Conservation (phyloP, 2,888 invertebrate species). For the Thalpophila matura region DNA sequence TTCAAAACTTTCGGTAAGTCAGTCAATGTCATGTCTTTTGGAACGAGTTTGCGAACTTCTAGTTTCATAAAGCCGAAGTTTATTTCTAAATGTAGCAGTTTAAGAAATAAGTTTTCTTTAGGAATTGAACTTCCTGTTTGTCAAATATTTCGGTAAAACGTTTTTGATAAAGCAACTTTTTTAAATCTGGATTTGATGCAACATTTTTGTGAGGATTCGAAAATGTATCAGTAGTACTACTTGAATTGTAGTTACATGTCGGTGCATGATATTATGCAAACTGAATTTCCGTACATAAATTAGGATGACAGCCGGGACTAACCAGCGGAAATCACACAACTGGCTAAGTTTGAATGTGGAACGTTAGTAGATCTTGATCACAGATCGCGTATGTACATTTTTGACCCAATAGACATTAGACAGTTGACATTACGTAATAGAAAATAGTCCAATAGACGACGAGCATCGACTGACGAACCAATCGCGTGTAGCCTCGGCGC, state of each 20-base stretch:
- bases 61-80: constrained; percentile 37
- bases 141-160: constrained; percentile 3
- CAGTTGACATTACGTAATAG: too few relatives aligned
- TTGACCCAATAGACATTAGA: too few relatives aligned
- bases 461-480: too few relatives aligned
- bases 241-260: not conserved
- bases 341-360: constrained; percentile 3
- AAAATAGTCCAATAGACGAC: too few relatives aligned
- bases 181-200: not conserved
- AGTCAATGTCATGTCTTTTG: constrained; percentile 53
- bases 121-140: constrained; percentile 46
- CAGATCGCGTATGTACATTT: too few relatives aligned
- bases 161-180: not conserved
- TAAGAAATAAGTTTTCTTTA: constrained; percentile 25
- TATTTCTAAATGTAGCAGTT: constrained; percentile 43
- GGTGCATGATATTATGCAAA: not conserved
- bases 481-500: too few relatives aligned
- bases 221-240: too few relatives aligned
- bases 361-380: not conserved
- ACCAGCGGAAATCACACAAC: constrained; percentile 27
- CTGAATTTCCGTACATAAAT: constrained; percentile 35
- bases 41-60: constrained; percentile 30
- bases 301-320: constrained; percentile 8
- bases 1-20: constrained; percentile 43
- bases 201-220: too few relatives aligned